Evolutionary conservation across 2,113 vertebrate species (phyloP), one percentile per base, ranked within the genome.

Genomic region (Ameiurus melas): DNA sequence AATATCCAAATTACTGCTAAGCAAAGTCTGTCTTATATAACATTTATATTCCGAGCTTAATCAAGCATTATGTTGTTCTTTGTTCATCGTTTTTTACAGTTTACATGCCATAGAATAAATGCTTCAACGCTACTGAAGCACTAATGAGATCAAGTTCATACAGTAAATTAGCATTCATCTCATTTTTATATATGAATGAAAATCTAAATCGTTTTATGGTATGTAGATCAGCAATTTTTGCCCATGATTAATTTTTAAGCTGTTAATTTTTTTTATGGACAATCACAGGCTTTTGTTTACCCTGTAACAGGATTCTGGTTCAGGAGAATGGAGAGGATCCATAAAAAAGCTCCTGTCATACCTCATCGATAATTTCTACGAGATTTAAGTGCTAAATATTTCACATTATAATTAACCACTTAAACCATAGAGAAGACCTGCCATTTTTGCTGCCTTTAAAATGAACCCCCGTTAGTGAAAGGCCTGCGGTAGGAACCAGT

Each of bases 311-410:
- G 80, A 85, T 75, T 87, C 47, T 85, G 62, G 62, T 79, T 86
- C 47, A 60, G 77, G 47, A 88, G 51, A 85, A 86, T 33, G 33
- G 43, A 68, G 64, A 25, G 25, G 57, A 62, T 12, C 36, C 36
- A 30, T 77, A 43, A 90, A 89, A 88, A 51, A 53, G 36, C 27
- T 71, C 85, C 53, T 71, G 80, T 90, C 75, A 36, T 71, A 87
- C 71, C 85, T 87, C 90, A 91, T 92, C 87, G 89, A 90, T 91
- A 82, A 92, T 93, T 91, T 90, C 83, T 89, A 85, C 58, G 16
- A 88, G 89, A 93, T 91, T 92, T 82, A 87, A 58, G 84, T 87
- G 68, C 64, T 89, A 66, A 90, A 90, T 86, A 92, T 93, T 92
- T 89, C 39, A 47, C 71, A 30, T 85, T 81, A 92, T 89, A 89